Percentiles rank a stretch among this genome's conserved stretches.
Evolutionary conservation across 2,113 vertebrate genomes (phyloP).

Genomic region (Vidua macroura): DNA sequence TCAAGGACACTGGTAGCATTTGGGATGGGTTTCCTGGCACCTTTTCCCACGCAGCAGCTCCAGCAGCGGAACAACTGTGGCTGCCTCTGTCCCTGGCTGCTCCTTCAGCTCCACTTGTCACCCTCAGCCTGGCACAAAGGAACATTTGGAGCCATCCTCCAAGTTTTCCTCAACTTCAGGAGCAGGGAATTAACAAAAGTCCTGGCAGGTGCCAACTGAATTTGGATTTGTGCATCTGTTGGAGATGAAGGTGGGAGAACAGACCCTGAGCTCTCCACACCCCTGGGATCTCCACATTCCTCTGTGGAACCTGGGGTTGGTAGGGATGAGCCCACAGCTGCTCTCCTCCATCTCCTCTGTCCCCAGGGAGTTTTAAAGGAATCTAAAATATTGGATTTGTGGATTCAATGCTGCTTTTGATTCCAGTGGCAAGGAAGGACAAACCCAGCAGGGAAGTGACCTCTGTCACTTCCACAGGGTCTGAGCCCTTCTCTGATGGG

Average conservation of each 20-base stretch:
- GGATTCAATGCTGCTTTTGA: background rate
- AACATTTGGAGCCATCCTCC: accelerated
- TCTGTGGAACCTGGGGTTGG: background rate
- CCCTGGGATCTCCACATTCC: background rate
- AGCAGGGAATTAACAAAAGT: background rate
- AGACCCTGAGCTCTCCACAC: background rate
- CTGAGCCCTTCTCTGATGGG: background rate
- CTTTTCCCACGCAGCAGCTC: background rate
- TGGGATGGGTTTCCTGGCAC: background rate
- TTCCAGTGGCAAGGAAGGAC: background rate
- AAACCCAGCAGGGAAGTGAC: background rate
- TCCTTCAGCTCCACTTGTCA: accelerated
- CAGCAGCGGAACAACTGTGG: background rate
- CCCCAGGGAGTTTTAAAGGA: background rate
- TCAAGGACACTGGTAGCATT: accelerated
- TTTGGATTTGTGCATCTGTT: accelerated
- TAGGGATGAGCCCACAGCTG: background rate
- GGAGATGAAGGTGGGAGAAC: background rate
- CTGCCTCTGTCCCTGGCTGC: background rate
- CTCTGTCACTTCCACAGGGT: background rate
- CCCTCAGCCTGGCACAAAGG: accelerated
- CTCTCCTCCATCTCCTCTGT: background rate
- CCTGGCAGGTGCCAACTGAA: background rate
- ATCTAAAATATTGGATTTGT: accelerated
- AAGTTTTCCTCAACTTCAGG: background rate